Evolutionary conservation across 2,888 invertebrate genomes (phyloP).

Genomic region (Drosophila incognita): DNA sequence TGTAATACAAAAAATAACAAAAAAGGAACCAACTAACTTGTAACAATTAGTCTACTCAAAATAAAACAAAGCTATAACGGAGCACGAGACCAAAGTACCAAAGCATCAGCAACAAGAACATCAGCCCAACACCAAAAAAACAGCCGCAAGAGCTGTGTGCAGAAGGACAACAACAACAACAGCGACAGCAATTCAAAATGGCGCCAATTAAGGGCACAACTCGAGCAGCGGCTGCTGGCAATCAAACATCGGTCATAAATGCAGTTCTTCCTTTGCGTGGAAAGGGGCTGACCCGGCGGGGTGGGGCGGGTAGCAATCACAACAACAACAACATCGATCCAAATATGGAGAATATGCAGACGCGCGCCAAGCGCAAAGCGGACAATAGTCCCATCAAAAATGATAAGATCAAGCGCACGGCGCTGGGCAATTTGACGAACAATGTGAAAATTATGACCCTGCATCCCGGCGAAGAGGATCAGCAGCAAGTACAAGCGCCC

Average conservation of each 20-base stretch:
- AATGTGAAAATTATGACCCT: slow-evolving; percentile 81
- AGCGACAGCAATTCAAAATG: slow-evolving; percentile 76
- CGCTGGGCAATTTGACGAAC: slow-evolving; percentile 94
- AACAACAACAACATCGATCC: slow-evolving; percentile 73
- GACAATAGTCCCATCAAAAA: slow-evolving; percentile 91
- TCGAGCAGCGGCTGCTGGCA: slow-evolving; percentile 68
- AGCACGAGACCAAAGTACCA: slow-evolving; percentile 29
- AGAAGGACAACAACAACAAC: slow-evolving; percentile 50
- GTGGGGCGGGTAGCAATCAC: slow-evolving; percentile 29
- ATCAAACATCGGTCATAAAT: slow-evolving; percentile 41
- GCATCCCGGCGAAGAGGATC: slow-evolving; percentile 79
- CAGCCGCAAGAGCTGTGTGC: slow-evolving; percentile 35
- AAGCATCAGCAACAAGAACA: slow-evolving; percentile 3
- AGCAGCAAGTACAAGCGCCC: slow-evolving; percentile 49
- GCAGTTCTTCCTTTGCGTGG: slow-evolving; percentile 73
- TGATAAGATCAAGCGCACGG: slow-evolving; percentile 91
- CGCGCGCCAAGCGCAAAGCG: slow-evolving; percentile 91
- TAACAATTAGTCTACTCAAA: slow-evolving; percentile 23
- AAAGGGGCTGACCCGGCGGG: slow-evolving; percentile 78
- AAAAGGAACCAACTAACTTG: slow-evolving; percentile 25
- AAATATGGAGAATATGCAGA: slow-evolving; percentile 79
- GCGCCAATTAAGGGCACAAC: slow-evolving; percentile 82
- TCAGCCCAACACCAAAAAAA: slow-evolving; percentile 2
- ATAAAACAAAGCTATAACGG: slow-evolving; percentile 17
- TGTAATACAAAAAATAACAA: slow-evolving; percentile 23